Base-by-base conservation (phyloP, 2,113 vertebrate genomes). In the Xenus cinereus region DNA sequence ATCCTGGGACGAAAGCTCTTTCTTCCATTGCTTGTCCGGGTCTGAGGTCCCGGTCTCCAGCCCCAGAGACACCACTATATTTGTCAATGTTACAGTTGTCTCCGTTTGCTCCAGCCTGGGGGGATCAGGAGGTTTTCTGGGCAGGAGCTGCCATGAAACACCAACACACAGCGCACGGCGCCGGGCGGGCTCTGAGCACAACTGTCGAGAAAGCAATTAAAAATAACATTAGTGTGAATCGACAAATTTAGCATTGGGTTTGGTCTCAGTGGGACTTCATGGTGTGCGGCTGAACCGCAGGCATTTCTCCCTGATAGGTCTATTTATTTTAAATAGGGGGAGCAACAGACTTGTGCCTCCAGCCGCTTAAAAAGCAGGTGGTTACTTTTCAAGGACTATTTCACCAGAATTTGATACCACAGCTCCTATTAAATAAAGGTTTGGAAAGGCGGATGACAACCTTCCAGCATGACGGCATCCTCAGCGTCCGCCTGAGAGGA, bases 331-430 rank as follows among this genome's bases (percentile, higher is more conserved):
- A 74, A 90, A 59, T 2, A 62, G 39, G 37, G 45, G 41, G 63
- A 77, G 46, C 57, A 74, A 81, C 48, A 41, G 51, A 93, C 46
- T 68, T 50, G 69, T 68, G 73, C 43, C 85, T 91, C 80, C 18
- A 85, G 90, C n/a, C 4, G 5, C 73, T 87, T 81, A 21, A 90
- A 80, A 90, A 80, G 39, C 66, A 80, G 39, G 66, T 56, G 81
- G 77, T 56, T 94, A 45, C 80, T 87, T 91, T 88, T 78, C 76
- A 89, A 97, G 82, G 98, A 97, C 21, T 98, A 96, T 95, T 99
- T 98, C 87, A 87, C 95, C 97, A 98, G 98, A 95, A 98, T 98
- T 95, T 98, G 97, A 26, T 98, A 98, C 81, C 91, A 96, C 24
- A 97, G 96, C 18, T 90, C 89, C 7, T 89, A 6, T 57, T 92